These are phyloP conservation scores for Neocrepidodera transversa DNA, from an alignment of 2,888 invertebrate species.

Conservation along the genomic window DNA sequence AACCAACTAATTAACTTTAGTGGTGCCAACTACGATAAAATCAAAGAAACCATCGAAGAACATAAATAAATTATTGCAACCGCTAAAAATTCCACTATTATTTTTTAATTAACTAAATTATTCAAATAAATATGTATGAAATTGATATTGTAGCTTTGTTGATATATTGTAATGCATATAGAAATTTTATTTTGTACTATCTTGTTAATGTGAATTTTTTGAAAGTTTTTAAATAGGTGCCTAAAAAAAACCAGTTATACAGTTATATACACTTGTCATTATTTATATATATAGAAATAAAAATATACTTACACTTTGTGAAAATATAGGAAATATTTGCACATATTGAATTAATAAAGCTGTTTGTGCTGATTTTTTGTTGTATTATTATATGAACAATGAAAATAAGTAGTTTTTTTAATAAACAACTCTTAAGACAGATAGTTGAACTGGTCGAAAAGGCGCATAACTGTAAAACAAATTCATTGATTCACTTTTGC, in stretches of 20 bases:
- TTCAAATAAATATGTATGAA: constrained; percentile 11
- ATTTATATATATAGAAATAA: constrained; percentile 5
- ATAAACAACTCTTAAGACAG: too few species aligned
- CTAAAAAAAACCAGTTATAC: constrained; percentile 19
- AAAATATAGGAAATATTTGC: background rate
- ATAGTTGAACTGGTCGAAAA: too few species aligned
- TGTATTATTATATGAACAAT: too few species aligned
- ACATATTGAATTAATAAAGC: background rate
- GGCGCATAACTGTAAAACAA: too few species aligned
- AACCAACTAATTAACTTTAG: constrained; percentile 75
- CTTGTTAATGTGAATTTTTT: constrained; percentile 27
- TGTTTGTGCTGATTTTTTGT: background rate
- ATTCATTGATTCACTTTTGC: too few species aligned
- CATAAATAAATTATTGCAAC: constrained; percentile 60
- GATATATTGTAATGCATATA: constrained; percentile 24
- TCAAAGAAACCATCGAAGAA: constrained; percentile 68
- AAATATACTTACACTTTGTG: background rate
- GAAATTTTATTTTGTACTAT: constrained; percentile 34
- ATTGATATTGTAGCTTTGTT: constrained; percentile 29
- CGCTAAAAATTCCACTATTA: background rate
- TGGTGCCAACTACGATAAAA: constrained; percentile 78
- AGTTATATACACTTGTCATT: constrained; percentile 17
- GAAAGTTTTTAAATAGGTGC: constrained; percentile 31
- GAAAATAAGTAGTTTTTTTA: too few species aligned
- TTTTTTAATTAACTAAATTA: constrained; percentile 19